phyloP scores from a whole-genome alignment of 2,797 vertebrate genomes.

The Acanthurus tractus region DNA sequence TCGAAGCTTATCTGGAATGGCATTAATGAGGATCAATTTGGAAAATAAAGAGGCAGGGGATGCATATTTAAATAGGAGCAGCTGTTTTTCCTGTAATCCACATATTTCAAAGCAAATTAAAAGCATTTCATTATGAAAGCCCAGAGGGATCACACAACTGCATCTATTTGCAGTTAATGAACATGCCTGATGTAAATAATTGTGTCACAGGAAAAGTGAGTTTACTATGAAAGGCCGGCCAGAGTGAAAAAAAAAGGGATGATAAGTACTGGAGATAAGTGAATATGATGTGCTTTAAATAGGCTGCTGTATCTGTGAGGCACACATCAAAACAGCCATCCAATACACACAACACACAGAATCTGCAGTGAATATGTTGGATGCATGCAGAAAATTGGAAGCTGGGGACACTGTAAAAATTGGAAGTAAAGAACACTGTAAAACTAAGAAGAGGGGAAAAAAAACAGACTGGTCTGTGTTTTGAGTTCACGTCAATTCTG shows the following conservation, averaged over 20 bases:
- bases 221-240: conserved; percentile 18
- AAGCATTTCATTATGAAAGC: conserved; percentile 44
- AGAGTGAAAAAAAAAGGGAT: background rate
- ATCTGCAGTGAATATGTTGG: conserved; percentile 36
- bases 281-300: conserved; percentile 54
- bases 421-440: background rate
- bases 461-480: background rate
- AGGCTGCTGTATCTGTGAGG: conserved; percentile 45
- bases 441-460: background rate
- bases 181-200: conserved; percentile 55
- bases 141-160: conserved; percentile 15
- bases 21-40: conserved; percentile 78
- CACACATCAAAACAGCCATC: conserved; percentile 37
- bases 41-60: conserved; percentile 66
- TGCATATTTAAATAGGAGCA: conserved; percentile 71
- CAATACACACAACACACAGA: conserved; percentile 3
- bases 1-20: conserved; percentile 68
- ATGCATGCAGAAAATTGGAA: conserved; percentile 38
- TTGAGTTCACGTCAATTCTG: background rate
- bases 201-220: conserved; percentile 34
- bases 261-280: conserved; percentile 36
- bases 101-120: conserved; percentile 71
- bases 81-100: conserved; percentile 61
- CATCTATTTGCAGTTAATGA: conserved; percentile 50
- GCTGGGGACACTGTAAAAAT: background rate